A percentile compares a stretch with the other conserved stretches of the same genome.
Evolutionary conservation across 2,888 invertebrate species (phyloP).

Genomic region (Sepioteuthis lessoniana): DNA sequence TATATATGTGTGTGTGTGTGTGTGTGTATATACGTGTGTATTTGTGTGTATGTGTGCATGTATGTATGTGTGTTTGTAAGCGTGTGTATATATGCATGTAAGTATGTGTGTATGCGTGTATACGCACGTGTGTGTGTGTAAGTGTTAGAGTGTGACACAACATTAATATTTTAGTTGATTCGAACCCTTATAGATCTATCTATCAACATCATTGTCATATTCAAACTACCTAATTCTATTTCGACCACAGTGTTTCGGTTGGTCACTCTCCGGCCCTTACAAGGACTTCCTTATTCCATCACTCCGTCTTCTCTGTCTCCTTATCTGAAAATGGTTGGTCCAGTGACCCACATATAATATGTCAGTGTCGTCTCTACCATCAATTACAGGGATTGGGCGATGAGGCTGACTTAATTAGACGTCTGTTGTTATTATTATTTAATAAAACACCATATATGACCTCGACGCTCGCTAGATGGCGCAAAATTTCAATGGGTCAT

Average conservation of each 20-base stretch:
- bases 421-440: background rate
- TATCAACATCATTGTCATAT: no score
- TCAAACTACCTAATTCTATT: no score
- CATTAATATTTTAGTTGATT: no score
- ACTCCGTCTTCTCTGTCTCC: background rate
- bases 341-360: background rate
- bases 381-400: background rate
- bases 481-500: background rate
- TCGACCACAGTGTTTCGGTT: background rate
- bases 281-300: background rate
- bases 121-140: no score
- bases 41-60: no score
- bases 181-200: no score
- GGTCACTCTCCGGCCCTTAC: background rate
- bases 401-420: background rate
- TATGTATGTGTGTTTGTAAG: no score
- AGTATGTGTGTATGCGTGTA: no score
- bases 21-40: no score
- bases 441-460: background rate
- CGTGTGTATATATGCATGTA: no score
- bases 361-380: background rate
- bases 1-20: no score
- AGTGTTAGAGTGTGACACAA: no score
- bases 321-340: background rate
- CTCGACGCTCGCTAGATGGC: constrained; percentile 5